These are phyloP conservation scores for Drosophila subquinaria DNA, from an alignment of 2,888 invertebrate species.

Conservation along the genomic window DNA sequence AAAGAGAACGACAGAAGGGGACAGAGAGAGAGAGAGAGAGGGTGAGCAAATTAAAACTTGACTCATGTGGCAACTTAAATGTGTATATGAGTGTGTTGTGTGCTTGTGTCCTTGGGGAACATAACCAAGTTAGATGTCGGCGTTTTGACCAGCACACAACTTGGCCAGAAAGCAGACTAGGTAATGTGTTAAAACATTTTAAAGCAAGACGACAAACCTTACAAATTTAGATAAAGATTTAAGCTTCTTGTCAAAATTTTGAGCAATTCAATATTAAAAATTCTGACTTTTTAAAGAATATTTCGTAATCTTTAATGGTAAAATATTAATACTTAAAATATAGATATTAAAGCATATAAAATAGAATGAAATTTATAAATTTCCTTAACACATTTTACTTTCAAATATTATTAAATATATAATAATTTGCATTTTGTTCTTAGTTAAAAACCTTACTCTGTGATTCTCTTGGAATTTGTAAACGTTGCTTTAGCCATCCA, in stretches of 20 bases:
- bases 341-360: too few relatives aligned
- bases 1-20: conserved; percentile 4
- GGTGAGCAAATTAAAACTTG: conserved; percentile 76
- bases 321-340: background rate
- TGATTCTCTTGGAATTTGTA: background rate
- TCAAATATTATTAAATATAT: too few relatives aligned
- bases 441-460: background rate
- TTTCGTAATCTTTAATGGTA: too few relatives aligned
- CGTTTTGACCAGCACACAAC: conserved; percentile 24
- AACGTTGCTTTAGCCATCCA: conserved; percentile 31
- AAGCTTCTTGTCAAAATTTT: too few relatives aligned
- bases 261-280: too few relatives aligned
- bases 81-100: conserved; percentile 21
- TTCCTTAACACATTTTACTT: background rate
- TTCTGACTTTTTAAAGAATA: too few relatives aligned
- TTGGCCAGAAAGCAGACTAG: conserved; percentile 24
- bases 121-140: conserved; percentile 27
- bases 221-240: too few relatives aligned
- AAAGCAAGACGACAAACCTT: background rate
- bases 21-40: conserved; percentile 23
- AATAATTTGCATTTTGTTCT: background rate
- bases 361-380: too few relatives aligned
- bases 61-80: conserved; percentile 42
- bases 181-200: conserved; percentile 23
- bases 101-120: conserved; percentile 52